Evolutionary conservation across 2,113 vertebrate species (phyloP).

Genomic region (Dendropsophus ebraccatus): DNA sequence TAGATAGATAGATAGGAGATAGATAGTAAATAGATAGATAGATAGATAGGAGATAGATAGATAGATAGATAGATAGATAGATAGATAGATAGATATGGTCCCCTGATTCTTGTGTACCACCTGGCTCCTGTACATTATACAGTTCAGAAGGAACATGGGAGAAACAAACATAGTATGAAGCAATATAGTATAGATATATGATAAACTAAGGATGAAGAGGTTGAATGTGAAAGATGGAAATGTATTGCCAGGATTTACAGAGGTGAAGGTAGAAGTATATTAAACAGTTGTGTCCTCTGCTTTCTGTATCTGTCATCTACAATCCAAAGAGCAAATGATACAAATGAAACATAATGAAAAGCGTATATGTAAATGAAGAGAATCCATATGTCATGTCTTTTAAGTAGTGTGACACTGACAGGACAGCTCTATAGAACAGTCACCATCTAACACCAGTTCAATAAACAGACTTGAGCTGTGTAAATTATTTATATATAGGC

Average conservation of each 20-base stretch:
- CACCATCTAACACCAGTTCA: background rate
- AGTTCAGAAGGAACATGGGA: background rate
- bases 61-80: too few relatives aligned
- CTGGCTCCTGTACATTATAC: background rate
- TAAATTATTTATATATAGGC: conserved; percentile 8
- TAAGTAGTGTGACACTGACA: background rate
- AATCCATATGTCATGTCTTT: conserved; percentile 21
- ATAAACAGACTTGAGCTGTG: conserved; percentile 40
- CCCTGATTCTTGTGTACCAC: too few relatives aligned
- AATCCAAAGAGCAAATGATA: background rate
- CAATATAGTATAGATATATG: background rate
- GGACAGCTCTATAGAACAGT: background rate
- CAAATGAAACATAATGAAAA: conserved; percentile 5
- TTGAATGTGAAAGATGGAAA: conserved; percentile 19
- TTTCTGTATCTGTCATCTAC: conserved; percentile 24
- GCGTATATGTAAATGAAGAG: background rate
- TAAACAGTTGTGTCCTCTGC: conserved; percentile 15
- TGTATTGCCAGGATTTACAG: conserved; percentile 37
- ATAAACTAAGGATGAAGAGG: conserved; percentile 1
- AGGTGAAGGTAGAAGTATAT: background rate
- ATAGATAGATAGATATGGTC: too few relatives aligned
- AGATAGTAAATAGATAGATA: too few relatives aligned
- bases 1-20: too few relatives aligned
- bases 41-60: too few relatives aligned
- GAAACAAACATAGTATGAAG: background rate